These are phyloP conservation scores for Chaetoderma sp. DNA, from an alignment of 2,888 invertebrate species.

Conservation along the genomic window DNA sequence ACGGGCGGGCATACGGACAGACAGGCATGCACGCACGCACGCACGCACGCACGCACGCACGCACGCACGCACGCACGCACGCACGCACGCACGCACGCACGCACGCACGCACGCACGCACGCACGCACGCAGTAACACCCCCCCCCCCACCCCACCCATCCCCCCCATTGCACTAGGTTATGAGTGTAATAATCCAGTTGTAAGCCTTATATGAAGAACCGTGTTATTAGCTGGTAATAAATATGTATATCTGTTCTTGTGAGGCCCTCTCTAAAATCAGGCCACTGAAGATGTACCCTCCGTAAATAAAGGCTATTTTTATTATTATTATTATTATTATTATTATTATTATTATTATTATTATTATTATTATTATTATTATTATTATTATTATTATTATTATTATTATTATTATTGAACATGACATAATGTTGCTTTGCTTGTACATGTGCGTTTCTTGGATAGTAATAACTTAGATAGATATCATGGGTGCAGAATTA, in stretches of 20 bases:
- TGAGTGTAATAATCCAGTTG: not conserved
- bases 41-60: slow-evolving; percentile 2
- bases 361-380: not conserved
- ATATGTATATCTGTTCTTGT: not conserved
- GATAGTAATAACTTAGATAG: too few species aligned
- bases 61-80: slow-evolving; percentile 14
- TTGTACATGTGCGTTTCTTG: too few species aligned
- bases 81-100: slow-evolving; percentile 1
- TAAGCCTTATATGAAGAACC: not conserved
- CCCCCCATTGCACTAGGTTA: not conserved
- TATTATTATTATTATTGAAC: not conserved
- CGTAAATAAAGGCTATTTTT: too few species aligned
- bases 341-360: not conserved
- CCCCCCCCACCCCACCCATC: not conserved
- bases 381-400: not conserved
- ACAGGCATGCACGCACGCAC: slow-evolving; percentile 8
- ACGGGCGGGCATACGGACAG: not conserved
- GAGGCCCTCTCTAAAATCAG: too few species aligned
- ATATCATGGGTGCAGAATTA: too few species aligned
- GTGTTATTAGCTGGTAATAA: not conserved
- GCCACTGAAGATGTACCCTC: too few species aligned
- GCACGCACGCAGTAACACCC: too few species aligned
- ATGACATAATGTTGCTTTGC: too few species aligned
- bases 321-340: not conserved
- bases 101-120: not conserved